Base-by-base conservation (phyloP, 2,113 vertebrate genomes). In the Sylvia atricapilla region DNA sequence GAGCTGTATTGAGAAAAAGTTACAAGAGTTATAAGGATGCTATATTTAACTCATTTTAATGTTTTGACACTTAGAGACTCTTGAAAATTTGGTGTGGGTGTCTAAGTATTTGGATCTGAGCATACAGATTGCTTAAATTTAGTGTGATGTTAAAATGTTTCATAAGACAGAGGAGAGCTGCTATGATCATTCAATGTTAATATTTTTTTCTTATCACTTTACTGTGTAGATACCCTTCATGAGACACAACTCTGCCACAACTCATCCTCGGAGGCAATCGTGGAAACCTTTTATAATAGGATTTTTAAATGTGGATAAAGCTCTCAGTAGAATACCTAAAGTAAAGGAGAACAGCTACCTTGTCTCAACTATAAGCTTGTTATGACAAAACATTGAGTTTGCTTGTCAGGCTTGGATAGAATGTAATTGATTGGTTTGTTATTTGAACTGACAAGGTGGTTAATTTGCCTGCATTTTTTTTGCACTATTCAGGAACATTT, bases 141-240 rank as follows among this genome's bases (percentile, higher is more conserved):
- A 96, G 94, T 96, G 60, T 97, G 72, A 84, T 97, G 70, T 98
- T 98, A 95, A 96, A 97, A 97, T 98, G 96, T 98, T 98, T 98
- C 98, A 91, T 98, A 97, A 98, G 96, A 97, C 97, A 94, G 95
- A 98, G 83, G 94, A 96, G 97, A 98, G 95, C 93, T 98, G 94
- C 96, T 97, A 77, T 98, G 97, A 98, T 97, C 96, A 97, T 97
- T 96, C 96, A 97, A 98, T 98, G 98, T 98, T 98, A 98, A 98
- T 98, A 82, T 96, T 97, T 95, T 98, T 98, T 98, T 98, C 97
- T 98, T 98, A 98, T 98, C 98, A 97, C 98, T 98, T 98, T 98
- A 98, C 98, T 98, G 98, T 98, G 97, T 98, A 98, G 98, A 98
- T 98, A 96, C 94, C 97, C 98, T 98, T 98, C 98, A 98, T 98